Percentiles rank a stretch among this genome's conserved stretches.
Conservation (phyloP, 2,797 vertebrate species). For the Acrossocheilus wenchowensis region DNA sequence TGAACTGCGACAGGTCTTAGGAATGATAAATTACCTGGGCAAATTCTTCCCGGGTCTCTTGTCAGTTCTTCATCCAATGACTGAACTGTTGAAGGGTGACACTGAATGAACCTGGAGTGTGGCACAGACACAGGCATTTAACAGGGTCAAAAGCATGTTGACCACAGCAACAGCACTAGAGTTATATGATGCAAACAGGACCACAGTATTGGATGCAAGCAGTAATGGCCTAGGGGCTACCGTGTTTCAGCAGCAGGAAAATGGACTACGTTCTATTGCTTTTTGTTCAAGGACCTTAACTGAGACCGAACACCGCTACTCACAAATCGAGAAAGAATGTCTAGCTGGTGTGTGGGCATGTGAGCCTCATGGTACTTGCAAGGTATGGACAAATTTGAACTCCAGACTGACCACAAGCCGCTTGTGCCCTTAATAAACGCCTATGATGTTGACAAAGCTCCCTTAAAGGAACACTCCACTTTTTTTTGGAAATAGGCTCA, state of each 20-base stretch:
- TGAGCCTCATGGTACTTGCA: conserved; percentile 1
- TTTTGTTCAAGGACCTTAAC: background rate
- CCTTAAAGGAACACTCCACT: too few species aligned
- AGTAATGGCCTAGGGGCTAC: background rate
- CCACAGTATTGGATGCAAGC: background rate
- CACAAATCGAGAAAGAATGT: background rate
- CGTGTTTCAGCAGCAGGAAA: background rate
- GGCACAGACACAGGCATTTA: conserved; percentile 21
- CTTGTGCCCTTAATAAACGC: background rate
- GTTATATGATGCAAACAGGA: background rate
- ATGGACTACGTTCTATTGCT: background rate
- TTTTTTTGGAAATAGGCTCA: too few species aligned
- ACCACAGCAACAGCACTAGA: background rate
- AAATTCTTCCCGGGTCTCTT: conserved; percentile 15
- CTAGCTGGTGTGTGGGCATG: background rate
- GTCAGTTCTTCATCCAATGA: conserved; percentile 17
- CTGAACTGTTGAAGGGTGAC: conserved; percentile 30
- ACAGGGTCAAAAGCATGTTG: background rate
- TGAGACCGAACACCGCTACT: background rate
- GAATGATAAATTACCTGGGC: background rate
- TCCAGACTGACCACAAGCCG: background rate
- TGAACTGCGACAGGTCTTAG: conserved; percentile 3
- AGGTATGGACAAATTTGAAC: background rate
- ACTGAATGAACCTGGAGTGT: background rate
- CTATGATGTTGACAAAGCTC: background rate